phyloP scores from a whole-genome alignment of 2,113 vertebrate genomes.

The Seriola quinqueradiata region DNA sequence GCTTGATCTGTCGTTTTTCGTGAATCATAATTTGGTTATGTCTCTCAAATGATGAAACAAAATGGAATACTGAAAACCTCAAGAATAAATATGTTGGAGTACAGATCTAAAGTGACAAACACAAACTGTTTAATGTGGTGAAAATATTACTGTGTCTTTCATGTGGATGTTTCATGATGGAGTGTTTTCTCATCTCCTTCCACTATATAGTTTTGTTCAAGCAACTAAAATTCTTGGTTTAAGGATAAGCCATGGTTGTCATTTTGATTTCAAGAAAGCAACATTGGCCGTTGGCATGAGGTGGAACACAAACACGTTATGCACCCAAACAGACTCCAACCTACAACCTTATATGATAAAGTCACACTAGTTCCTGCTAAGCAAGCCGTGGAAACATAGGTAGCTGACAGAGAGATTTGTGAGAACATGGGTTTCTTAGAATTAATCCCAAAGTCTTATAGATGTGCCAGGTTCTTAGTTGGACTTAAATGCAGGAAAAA shows the following conservation, averaged over 20 bases:
- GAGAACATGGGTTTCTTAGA: too few relatives aligned
- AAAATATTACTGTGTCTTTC: not conserved
- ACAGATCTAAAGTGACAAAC: too few relatives aligned
- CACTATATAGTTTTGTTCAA: too few relatives aligned
- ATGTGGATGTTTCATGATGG: not conserved
- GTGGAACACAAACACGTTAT: not conserved
- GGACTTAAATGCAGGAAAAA: not conserved
- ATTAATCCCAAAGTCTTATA: too few relatives aligned
- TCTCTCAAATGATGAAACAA: not conserved
- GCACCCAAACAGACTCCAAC: not conserved
- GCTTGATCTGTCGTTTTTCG: too few relatives aligned
- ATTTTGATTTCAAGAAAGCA: not conserved
- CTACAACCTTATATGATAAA: not conserved
- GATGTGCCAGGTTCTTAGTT: not conserved
- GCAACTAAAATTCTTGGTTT: too few relatives aligned
- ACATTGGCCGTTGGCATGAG: not conserved
- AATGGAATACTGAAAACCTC: too few relatives aligned
- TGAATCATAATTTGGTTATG: not conserved
- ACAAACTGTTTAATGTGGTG: not conserved
- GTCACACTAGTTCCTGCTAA: not conserved
- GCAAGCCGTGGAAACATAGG: not conserved
- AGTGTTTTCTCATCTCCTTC: too few relatives aligned
- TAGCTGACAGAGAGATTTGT: too few relatives aligned
- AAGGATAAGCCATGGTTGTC: too few relatives aligned
- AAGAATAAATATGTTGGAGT: too few relatives aligned